Percentiles rank a stretch among this genome's conserved stretches.
These are phyloP conservation scores for Cyprinus carpio DNA, from an alignment of 2,113 vertebrate species.

Conservation along the genomic window DNA sequence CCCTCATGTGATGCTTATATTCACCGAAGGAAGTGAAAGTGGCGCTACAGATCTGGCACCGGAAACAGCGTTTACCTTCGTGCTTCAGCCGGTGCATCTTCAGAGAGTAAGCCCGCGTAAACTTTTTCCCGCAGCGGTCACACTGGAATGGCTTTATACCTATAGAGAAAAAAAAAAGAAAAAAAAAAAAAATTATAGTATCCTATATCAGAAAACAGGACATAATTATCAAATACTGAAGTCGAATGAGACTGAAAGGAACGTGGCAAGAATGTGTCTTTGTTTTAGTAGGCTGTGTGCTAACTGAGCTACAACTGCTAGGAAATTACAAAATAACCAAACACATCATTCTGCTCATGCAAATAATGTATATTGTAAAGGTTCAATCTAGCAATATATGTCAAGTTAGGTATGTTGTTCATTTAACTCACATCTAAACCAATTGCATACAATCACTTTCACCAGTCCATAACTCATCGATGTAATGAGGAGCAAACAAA, in stretches of 20 bases:
- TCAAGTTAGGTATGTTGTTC: background rate
- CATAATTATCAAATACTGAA: background rate
- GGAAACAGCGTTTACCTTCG: conserved; percentile 99
- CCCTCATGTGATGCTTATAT: conserved; percentile 99
- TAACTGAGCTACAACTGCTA: background rate
- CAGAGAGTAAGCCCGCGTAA: conserved; percentile 99
- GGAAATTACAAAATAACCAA: background rate
- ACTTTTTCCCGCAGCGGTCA: conserved; percentile 99
- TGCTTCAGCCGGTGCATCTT: conserved; percentile 99
- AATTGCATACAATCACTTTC: background rate
- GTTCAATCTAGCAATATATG: background rate
- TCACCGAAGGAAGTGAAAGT: conserved; percentile 99
- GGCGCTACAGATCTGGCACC: conserved; percentile 99
- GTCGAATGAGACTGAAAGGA: background rate
- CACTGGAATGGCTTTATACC: conserved; percentile 99
- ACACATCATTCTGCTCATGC: background rate
- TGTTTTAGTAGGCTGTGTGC: background rate
- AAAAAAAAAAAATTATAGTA: conserved; percentile 28
- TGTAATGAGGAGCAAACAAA: conserved; percentile 15
- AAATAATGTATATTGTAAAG: background rate
- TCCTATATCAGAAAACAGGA: background rate
- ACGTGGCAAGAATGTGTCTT: background rate
- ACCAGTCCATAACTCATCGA: background rate
- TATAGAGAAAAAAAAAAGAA: conserved; percentile 60
- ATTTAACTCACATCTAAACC: conserved; percentile 9